Percentiles rank a stretch among this genome's conserved stretches.
Evolutionary conservation across 2,888 invertebrate species (phyloP).

Genomic region (Tetragonisca angustula): DNA sequence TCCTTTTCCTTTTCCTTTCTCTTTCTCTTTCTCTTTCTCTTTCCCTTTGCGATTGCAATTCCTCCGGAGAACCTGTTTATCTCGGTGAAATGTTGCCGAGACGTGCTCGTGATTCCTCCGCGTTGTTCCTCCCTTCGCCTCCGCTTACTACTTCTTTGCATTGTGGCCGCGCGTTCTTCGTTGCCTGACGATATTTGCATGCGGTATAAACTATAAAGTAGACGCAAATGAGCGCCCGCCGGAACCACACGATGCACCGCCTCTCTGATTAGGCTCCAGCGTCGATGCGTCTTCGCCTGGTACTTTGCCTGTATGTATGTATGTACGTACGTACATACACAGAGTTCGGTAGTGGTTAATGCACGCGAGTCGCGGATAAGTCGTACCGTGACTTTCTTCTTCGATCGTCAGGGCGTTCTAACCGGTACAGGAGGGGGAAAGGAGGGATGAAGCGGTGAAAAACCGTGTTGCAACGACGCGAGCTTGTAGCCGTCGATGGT

Average conservation of each 20-base stretch:
- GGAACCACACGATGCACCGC: constrained; percentile 10
- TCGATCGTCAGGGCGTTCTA: constrained; percentile 23
- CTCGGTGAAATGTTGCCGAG: constrained; percentile 66
- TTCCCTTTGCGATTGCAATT: constrained; percentile 55
- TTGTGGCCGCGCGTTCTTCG: background rate
- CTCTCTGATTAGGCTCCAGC: constrained; percentile 57
- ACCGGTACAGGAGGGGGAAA: background rate
- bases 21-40: too few relatives aligned
- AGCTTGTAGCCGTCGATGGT: constrained; percentile 16
- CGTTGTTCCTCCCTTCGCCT: background rate
- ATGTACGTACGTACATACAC: background rate
- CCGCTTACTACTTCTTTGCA: background rate
- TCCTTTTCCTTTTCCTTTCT: background rate
- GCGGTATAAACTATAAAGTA: constrained; percentile 61
- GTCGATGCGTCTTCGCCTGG: background rate
- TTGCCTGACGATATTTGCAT: constrained; percentile 54
- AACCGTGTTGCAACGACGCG: constrained; percentile 22
- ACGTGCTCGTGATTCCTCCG: constrained; percentile 67
- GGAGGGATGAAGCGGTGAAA: background rate
- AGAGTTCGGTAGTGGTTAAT: constrained; percentile 8
- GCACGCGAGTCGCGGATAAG: constrained; percentile 33
- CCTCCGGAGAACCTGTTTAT: constrained; percentile 70
- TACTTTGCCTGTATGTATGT: too few relatives aligned
- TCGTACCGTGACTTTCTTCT: constrained; percentile 23
- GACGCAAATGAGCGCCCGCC: constrained; percentile 56